Evolutionary conservation across 1,140 invertebrate genomes (phyloP), one percentile per base, ranked within the genome.

Genomic region (Drosophila rufa): DNA sequence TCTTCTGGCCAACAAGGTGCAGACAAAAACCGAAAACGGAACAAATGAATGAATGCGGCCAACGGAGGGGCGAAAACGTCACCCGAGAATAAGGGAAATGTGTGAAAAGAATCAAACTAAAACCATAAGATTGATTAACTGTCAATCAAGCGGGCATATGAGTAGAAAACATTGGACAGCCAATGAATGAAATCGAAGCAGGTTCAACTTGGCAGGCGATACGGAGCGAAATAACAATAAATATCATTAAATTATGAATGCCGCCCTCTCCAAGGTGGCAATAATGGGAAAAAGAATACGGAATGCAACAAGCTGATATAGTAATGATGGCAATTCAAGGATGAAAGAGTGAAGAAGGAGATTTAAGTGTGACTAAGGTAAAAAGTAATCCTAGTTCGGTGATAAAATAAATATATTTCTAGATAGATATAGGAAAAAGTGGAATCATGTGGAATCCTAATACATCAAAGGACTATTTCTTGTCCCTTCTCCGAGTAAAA

Each of bases 111-210:
- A 82, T 79, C 45, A 53, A 73, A 74, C 74, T 79, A 66, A 76
- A 77, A 45, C 70, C 82, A 50, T 67, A 87, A 84, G 86, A 90
- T 90, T 90, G 86, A 90, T 90, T 85, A 77, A 90, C 86, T 90
- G 85, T 90, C 85, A 90, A 90, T 90, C 85, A 90, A 55, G 67
- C 15, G 47, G 38, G 60, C 55, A 59, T 64, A 78, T 38, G 33
- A 61, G 64, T 62, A 43, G 47, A 59, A 64, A 50, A 43, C 42
- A 57, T 60, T 59, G 62, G 57, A 73, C 60, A 82, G 45, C 48
- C 55, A 48, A 80, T 89, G 85, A 89, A 89, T 89, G 67, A 77
- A 82, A 61, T 82, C 46, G 65, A 90, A 87, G 74, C 84, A 87
- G 85, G 80, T 83, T 87, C 61, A 17, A 38, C 6, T 17, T 15